phyloP scores from a whole-genome alignment of 2,888 invertebrate species.

The Melikaiella ostensackeni region DNA sequence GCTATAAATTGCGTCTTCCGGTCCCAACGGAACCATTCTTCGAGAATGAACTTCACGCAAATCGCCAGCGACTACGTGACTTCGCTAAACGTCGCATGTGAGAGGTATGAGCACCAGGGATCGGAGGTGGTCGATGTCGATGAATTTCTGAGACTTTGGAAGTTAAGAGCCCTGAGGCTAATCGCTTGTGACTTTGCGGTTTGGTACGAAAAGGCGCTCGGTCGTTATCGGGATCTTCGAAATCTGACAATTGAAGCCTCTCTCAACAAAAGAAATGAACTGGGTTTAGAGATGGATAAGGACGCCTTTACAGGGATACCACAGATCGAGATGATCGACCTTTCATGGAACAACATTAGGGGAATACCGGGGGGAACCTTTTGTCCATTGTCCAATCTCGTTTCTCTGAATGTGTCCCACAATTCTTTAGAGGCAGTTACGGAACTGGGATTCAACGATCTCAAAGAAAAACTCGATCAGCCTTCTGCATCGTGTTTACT shows the following conservation, averaged over 20 bases:
- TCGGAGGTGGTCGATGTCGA: constrained; percentile 56
- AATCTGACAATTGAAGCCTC: constrained; percentile 85
- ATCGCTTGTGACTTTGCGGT: constrained; percentile 92
- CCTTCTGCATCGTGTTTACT: constrained; percentile 81
- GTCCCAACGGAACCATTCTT: constrained; percentile 82
- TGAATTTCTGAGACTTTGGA: constrained; percentile 88
- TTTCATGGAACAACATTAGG: constrained; percentile 94
- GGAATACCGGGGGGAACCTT: constrained; percentile 91
- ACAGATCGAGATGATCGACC: constrained; percentile 89
- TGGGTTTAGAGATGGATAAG: constrained; percentile 89
- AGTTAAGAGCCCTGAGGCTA: constrained; percentile 88
- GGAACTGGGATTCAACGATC: constrained; percentile 90
- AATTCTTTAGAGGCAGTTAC: constrained; percentile 93
- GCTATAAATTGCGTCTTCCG: constrained; percentile 79
- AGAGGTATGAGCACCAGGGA: constrained; percentile 33
- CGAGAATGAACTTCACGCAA: constrained; percentile 88
- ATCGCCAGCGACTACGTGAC: constrained; percentile 84
- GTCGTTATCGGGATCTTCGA: constrained; percentile 88
- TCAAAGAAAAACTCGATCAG: constrained; percentile 68
- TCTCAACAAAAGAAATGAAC: constrained; percentile 79
- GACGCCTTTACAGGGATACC: constrained; percentile 88
- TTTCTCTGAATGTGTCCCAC: constrained; percentile 90
- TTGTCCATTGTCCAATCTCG: constrained; percentile 88
- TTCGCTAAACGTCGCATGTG: constrained; percentile 65
- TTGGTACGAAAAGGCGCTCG: constrained; percentile 88